Evolutionary conservation across 2,888 invertebrate genomes (phyloP), one percentile per base, ranked within the genome.

Genomic region (Hipparchia semele): DNA sequence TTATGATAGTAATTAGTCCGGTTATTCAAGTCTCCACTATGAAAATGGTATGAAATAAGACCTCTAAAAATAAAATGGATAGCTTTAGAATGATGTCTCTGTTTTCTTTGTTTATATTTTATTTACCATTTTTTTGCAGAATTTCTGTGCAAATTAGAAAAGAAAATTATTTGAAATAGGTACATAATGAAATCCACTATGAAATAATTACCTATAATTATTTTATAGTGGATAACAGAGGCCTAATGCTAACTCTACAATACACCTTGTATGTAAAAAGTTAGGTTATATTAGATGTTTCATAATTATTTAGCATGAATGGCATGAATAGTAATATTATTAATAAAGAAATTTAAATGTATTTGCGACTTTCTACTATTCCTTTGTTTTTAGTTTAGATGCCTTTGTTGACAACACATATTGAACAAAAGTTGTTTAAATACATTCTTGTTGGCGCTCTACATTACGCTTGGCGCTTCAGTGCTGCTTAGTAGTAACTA

Each of bases 401-500:
- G 80, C 70, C 85, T 86, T 87, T 91, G 89, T 91, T 91, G 89
- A 87, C 87, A 90, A 85, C 80, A 83, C 84, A 83, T 83, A 81
- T 81, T 83, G 81, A 80, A 70, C 80, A 77, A 79, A 73, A 70
- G 68, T 56, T 72, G 86, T 88, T 90, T 91, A 89, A 89, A 82
- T 86, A 85, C 78, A 23, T 23, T 80, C 83, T 74, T 71, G 79
- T 77, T 77, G 77, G 72, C 75, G 76, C 76, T 74, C 75, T 73
- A 76, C 76, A 76, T 81, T 81, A 80, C 81, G 80, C 86, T 86
- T 85, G 85, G 82, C 84, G 83, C 83, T 81, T 86, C 81, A 85
- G 23, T 23, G 23, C 23, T 23, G 23, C 23, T 23, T 23, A 23
- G 23, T 76, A 82, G 83, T 82, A 79, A 83, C 84, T 82, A 9